Evolutionary conservation across 1,140 invertebrate genomes (phyloP).

Genomic region (Heliconius hermathena): DNA sequence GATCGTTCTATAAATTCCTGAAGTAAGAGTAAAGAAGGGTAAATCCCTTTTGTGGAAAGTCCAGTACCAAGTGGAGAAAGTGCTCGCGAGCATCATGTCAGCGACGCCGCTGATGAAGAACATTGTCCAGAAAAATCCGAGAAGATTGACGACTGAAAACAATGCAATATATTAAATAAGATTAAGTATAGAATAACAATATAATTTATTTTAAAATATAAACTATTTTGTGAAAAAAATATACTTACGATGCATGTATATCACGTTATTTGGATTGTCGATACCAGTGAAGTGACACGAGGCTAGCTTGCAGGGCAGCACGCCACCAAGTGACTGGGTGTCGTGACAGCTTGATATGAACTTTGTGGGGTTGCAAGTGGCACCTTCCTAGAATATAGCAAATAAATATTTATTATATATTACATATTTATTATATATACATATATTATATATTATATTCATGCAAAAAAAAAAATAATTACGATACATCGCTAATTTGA

Average conservation of each 20-base stretch:
- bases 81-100: conserved; percentile 94
- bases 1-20: conserved; percentile 87
- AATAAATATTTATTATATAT: too few species aligned
- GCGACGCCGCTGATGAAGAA: conserved; percentile 95
- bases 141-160: conserved; percentile 88
- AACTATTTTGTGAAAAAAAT: neutral
- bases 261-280: conserved; percentile 76
- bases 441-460: too few species aligned
- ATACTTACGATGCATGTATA: conserved; percentile 82
- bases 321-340: conserved; percentile 32
- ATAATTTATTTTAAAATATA: too few species aligned
- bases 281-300: conserved; percentile 83
- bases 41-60: conserved; percentile 91
- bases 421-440: too few species aligned
- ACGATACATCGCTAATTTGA: neutral
- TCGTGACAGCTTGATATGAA: conserved; percentile 82
- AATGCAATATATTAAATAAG: neutral
- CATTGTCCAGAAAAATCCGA: conserved; percentile 94
- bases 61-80: conserved; percentile 97
- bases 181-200: neutral
- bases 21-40: conserved; percentile 90
- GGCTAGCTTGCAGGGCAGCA: conserved; percentile 67
- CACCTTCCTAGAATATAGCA: conserved; percentile 69
- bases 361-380: conserved; percentile 80
- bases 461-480: too few species aligned